phyloP scores from a whole-genome alignment of 1,140 invertebrate genomes.

The Mylabris phalerata region DNA sequence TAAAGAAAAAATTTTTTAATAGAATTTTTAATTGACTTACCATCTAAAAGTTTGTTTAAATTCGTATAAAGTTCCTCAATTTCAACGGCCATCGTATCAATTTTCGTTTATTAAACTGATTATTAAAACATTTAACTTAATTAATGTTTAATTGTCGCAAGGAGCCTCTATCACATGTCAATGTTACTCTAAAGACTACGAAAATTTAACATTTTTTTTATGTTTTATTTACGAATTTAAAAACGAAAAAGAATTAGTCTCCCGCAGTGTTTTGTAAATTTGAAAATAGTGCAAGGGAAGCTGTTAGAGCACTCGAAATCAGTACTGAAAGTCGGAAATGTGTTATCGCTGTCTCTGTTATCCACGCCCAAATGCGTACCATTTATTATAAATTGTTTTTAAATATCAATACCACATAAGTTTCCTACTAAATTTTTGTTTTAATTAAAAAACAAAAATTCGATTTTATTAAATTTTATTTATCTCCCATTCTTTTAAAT shows the following conservation, averaged over 20 bases:
- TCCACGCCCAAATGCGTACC: too few species aligned
- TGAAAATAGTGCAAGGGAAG: conserved; percentile 13
- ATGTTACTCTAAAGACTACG: background rate
- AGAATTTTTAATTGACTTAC: conserved; percentile 4
- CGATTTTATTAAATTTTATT: too few species aligned
- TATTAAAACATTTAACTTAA: too few species aligned
- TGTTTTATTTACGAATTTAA: conserved; percentile 28
- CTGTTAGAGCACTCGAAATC: background rate
- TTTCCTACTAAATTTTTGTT: background rate
- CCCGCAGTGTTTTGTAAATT: conserved; percentile 20
- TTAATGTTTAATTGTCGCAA: conserved; percentile 2
- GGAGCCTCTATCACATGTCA: background rate
- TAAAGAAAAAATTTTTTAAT: conserved; percentile 17
- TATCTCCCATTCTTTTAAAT: too few species aligned
- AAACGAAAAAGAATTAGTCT: conserved; percentile 22
- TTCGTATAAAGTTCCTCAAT: conserved; percentile 8
- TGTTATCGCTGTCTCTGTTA: background rate
- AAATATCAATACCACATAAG: too few species aligned
- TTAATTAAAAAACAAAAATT: background rate
- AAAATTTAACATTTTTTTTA: conserved; percentile 9
- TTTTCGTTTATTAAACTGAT: background rate
- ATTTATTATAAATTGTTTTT: too few species aligned
- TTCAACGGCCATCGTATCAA: conserved; percentile 1
- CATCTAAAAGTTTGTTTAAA: conserved; percentile 13
- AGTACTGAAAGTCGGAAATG: background rate